These are phyloP conservation scores for Julus scanicus DNA, from an alignment of 2,888 invertebrate species.

Conservation along the genomic window DNA sequence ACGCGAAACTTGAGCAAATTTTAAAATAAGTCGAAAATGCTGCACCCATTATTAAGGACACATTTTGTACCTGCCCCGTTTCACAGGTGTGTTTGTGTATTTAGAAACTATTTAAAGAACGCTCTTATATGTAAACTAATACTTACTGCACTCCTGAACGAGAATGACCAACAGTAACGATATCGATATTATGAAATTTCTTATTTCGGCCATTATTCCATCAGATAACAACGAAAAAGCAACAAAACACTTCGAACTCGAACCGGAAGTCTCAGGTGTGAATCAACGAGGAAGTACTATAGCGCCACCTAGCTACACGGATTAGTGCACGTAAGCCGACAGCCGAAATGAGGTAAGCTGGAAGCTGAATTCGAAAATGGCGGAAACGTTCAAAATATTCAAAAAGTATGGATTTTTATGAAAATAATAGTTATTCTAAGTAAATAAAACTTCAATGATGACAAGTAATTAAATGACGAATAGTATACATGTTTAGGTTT, in stretches of 20 bases:
- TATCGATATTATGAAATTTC: neutral
- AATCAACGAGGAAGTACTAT: neutral
- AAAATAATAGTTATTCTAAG: too few relatives aligned
- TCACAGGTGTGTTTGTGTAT: neutral
- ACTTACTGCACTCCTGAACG: constrained; percentile 6
- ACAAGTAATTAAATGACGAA: too few relatives aligned
- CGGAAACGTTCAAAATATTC: too few relatives aligned
- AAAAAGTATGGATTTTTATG: too few relatives aligned
- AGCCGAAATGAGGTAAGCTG: neutral
- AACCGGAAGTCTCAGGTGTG: constrained; percentile 13
- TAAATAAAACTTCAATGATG: too few relatives aligned
- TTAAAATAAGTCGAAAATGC: neutral
- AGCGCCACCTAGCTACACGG: neutral
- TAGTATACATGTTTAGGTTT: neutral
- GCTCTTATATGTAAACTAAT: neutral
- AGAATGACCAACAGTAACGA: neutral
- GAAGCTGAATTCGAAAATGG: neutral
- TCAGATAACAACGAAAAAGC: neutral
- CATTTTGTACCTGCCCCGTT: neutral
- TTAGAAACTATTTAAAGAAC: neutral
- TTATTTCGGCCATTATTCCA: constrained; percentile 8
- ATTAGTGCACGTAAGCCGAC: neutral
- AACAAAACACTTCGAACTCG: neutral
- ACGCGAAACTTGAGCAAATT: neutral
- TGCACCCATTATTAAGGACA: neutral